Evolutionary conservation across 2,797 vertebrate genomes (phyloP).

Genomic region (Acrocephalus scirpaceus): DNA sequence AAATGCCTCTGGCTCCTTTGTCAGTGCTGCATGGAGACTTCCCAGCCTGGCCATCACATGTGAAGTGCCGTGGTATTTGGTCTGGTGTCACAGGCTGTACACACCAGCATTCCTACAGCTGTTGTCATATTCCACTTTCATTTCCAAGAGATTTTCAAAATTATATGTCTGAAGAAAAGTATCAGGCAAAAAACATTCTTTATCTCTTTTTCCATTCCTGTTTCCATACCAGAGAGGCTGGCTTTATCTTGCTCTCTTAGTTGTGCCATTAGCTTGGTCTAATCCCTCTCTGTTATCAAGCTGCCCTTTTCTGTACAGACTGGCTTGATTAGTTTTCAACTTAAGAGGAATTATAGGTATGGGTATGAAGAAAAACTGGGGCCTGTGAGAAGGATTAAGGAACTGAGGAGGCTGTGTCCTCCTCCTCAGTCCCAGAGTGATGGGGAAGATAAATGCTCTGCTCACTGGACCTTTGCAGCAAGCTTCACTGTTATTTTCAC

Average conservation of each 20-base stretch:
- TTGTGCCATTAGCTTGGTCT: not conserved
- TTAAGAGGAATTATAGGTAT: not conserved
- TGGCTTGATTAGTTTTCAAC: not conserved
- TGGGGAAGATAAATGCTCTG: not conserved
- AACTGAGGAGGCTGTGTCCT: not conserved
- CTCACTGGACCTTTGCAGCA: conserved; percentile 17
- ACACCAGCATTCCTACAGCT: not conserved
- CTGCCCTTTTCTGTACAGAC: not conserved
- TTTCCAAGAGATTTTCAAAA: not conserved
- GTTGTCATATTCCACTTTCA: not conserved
- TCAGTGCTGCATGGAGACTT: not conserved
- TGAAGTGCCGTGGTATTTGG: accelerated
- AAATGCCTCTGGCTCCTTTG: not conserved
- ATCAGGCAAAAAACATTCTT: not conserved
- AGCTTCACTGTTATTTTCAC: conserved; percentile 38
- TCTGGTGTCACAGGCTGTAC: not conserved
- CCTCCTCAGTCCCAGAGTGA: not conserved
- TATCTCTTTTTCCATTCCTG: not conserved
- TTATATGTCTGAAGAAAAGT: not conserved
- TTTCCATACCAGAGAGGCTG: not conserved
- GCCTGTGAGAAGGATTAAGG: not conserved
- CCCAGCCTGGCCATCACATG: not conserved
- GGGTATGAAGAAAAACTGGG: not conserved
- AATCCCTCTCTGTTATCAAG: not conserved
- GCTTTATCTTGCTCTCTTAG: not conserved